A percentile compares a stretch with the other conserved stretches of the same genome.
Evolutionary conservation across 2,113 vertebrate species (phyloP).

Genomic region (Proteles cristata): DNA sequence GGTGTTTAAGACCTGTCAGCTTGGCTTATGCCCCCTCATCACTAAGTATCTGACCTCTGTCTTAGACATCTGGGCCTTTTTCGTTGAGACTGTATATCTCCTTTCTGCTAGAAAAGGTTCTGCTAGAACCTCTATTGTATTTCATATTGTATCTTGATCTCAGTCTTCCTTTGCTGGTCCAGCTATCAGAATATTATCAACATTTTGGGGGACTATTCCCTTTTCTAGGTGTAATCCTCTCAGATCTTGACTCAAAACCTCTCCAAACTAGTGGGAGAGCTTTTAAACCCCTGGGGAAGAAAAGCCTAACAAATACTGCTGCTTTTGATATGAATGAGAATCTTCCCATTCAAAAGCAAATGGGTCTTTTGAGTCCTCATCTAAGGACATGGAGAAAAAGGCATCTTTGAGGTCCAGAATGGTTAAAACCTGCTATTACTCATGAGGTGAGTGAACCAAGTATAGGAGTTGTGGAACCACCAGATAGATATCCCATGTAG

Average conservation of each 20-base stretch:
- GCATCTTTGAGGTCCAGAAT: not conserved
- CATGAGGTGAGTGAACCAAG: not conserved
- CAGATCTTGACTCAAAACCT: not conserved
- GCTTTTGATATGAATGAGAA: not conserved
- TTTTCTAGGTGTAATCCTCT: not conserved
- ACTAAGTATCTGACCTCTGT: not conserved
- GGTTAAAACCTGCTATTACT: not conserved
- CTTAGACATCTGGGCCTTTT: not conserved
- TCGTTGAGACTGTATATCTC: not conserved
- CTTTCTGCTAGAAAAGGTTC: not conserved
- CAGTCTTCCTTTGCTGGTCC: not conserved
- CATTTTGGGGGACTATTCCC: not conserved
- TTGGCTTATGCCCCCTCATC: no score
- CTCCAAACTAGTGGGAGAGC: not conserved
- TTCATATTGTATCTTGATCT: not conserved
- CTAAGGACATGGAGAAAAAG: not conserved
- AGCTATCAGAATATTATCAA: not conserved
- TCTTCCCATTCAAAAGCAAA: not conserved
- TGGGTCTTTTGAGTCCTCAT: not conserved
- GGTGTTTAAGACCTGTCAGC: no score
- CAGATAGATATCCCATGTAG: not conserved
- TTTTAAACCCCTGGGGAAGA: not conserved
- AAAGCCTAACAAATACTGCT: not conserved
- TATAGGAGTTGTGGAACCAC: not conserved
- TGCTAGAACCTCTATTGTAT: not conserved